A percentile compares a stretch with the other conserved stretches of the same genome.
These are phyloP conservation scores for Pseudochirops cupreus DNA, from an alignment of 2,797 vertebrate species.

Conservation along the genomic window DNA sequence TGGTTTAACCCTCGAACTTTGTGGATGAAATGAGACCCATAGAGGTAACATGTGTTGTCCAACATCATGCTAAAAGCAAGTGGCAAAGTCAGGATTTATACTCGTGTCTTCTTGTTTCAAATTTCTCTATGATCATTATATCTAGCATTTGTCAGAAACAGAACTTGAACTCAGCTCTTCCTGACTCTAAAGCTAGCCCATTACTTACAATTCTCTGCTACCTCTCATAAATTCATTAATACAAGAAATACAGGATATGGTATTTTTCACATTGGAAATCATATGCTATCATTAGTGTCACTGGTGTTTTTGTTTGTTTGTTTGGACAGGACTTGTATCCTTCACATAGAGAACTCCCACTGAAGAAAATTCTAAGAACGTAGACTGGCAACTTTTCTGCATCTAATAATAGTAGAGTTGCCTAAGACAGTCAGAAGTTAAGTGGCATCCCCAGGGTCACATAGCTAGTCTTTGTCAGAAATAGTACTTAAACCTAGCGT, in stretches of 20 bases:
- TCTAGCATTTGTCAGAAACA: background rate
- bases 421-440: background rate
- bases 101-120: background rate
- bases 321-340: background rate
- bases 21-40: background rate
- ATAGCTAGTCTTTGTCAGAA: background rate
- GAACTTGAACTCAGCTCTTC: background rate
- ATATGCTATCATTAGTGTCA: background rate
- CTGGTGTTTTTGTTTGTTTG: background rate
- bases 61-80: background rate
- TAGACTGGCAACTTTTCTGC: background rate
- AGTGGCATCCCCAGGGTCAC: background rate
- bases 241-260: background rate
- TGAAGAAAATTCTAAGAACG: background rate
- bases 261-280: background rate
- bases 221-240: background rate
- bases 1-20: background rate
- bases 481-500: background rate
- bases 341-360: background rate
- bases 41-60: background rate
- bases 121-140: background rate
- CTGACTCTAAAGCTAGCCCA: background rate
- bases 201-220: background rate
- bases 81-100: background rate
- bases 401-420: background rate